These are phyloP conservation scores for Acanthococcus lagerstroemiae DNA, from an alignment of 2,888 invertebrate genomes.

Conservation along the genomic window DNA sequence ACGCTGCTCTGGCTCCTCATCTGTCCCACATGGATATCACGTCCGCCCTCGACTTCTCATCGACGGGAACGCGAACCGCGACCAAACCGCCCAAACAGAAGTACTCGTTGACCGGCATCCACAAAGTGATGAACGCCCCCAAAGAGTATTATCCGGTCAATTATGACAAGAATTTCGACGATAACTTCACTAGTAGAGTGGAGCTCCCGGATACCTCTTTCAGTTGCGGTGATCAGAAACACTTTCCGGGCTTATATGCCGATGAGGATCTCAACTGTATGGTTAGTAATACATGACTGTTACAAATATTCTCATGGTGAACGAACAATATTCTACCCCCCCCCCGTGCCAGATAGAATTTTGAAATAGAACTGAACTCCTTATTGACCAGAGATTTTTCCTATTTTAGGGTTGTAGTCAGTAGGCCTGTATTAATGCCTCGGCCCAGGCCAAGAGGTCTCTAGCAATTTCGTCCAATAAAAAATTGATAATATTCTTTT, in stretches of 20 bases:
- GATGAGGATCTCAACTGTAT: constrained; percentile 82
- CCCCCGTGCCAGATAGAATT: too few relatives aligned
- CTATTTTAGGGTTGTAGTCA: too few relatives aligned
- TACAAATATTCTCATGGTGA: too few relatives aligned
- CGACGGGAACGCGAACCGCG: constrained; percentile 38
- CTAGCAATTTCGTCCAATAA: too few relatives aligned
- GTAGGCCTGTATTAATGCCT: too few relatives aligned
- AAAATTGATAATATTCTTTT: too few relatives aligned
- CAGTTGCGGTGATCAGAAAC: constrained; percentile 78
- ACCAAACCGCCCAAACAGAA: constrained; percentile 37
- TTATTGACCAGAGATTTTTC: too few relatives aligned
- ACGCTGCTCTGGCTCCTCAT: constrained; percentile 1
- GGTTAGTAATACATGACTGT: too few relatives aligned
- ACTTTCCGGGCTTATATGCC: constrained; percentile 80
- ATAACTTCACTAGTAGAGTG: constrained; percentile 73
- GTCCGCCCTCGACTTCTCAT: constrained; percentile 3
- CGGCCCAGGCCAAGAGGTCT: too few relatives aligned
- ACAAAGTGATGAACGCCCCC: constrained; percentile 78
- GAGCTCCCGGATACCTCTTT: constrained; percentile 74
- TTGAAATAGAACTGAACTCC: too few relatives aligned
- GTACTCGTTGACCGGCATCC: constrained; percentile 40
- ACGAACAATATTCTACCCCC: too few relatives aligned
- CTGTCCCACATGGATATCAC: constrained; percentile 10
- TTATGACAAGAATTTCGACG: constrained; percentile 81
- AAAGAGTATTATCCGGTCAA: constrained; percentile 79